Conservation (phyloP, 2,797 vertebrate genomes). For the Acridotheres tristis region DNA sequence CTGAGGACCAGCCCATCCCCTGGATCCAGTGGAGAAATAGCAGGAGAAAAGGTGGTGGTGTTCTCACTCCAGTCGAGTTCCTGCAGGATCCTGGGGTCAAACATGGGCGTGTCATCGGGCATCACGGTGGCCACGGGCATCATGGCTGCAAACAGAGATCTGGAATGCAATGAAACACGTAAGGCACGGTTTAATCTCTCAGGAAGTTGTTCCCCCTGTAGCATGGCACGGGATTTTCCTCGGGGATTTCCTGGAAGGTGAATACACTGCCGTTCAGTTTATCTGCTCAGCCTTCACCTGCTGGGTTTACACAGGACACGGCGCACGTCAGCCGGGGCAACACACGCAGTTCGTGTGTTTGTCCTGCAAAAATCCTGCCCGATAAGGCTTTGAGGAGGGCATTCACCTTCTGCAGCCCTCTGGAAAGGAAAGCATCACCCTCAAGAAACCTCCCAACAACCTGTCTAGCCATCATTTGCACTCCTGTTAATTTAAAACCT, state of each 20-base stretch:
- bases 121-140: slow-evolving; percentile 76
- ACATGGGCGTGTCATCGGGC: slow-evolving; percentile 90
- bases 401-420: background rate
- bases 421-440: background rate
- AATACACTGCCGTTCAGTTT: background rate
- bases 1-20: slow-evolving; percentile 91
- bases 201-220: fast-evolving
- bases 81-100: slow-evolving; percentile 87
- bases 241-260: background rate
- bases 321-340: fast-evolving
- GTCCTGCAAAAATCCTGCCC: background rate
- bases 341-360: background rate
- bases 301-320: background rate
- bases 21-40: slow-evolving; percentile 85
- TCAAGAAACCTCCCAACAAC: background rate
- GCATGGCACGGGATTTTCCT: fast-evolving
- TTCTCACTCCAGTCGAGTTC: slow-evolving; percentile 93
- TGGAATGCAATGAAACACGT: background rate
- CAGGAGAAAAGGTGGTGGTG: slow-evolving; percentile 84
- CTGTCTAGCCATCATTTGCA: fast-evolving
- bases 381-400: background rate
- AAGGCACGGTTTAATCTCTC: fast-evolving
- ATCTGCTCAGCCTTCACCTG: background rate
- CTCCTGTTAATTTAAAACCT: fast-evolving
- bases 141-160: slow-evolving; percentile 41